Base-by-base conservation (phyloP, 2,113 vertebrate species). In the Brachyhypopomus gauderio region DNA sequence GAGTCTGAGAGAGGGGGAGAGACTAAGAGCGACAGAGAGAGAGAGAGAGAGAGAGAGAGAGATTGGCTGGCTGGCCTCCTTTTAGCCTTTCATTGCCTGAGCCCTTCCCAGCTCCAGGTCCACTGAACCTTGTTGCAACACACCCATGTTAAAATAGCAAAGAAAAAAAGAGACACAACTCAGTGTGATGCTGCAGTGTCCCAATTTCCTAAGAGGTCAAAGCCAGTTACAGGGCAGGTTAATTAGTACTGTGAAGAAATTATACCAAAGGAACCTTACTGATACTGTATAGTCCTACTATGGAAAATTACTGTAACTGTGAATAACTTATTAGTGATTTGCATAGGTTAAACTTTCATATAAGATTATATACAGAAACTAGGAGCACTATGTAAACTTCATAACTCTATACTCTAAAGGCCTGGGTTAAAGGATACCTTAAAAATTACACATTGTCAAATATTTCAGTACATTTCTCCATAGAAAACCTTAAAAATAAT, bases 21-120 rank as follows among this genome's bases (percentile, higher is more conserved):
- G 30, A 30, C 30, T 22, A 5, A 71, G 87, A 84, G 86, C 86
- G 82, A 87, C 86, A 59, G 74, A 69, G 78, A 84, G 86, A 88
- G 79, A 59, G 27, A 59, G 30, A 60, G 73, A 75, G 23, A 75
- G 52, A 75, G 56, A 52, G 52, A 52, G 27, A 16, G 34, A 34
- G 66, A 17, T 14, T 5, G 25, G 20, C 17, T 69, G n/a, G 71
- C 38, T 85, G 67, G 74, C 48, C 78, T 81, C 70, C 72, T 52
- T 52, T 80, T 74, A 77, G 72, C 78, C 41, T 74, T 76, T 78
- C 55, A 63, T 78, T 81, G 56, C 38, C 64, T 48, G 79, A 82
- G 80, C 78, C 64, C 41, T 78, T 72, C 66, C 64, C 72, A 77
- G 83, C 79, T 78, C 27, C 72, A 75, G 83, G 69, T 85, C 55